Percentiles rank a stretch among this genome's conserved stretches.
Conservation (phyloP, 1,140 invertebrate species). For the Acromyrmex charruanus region DNA sequence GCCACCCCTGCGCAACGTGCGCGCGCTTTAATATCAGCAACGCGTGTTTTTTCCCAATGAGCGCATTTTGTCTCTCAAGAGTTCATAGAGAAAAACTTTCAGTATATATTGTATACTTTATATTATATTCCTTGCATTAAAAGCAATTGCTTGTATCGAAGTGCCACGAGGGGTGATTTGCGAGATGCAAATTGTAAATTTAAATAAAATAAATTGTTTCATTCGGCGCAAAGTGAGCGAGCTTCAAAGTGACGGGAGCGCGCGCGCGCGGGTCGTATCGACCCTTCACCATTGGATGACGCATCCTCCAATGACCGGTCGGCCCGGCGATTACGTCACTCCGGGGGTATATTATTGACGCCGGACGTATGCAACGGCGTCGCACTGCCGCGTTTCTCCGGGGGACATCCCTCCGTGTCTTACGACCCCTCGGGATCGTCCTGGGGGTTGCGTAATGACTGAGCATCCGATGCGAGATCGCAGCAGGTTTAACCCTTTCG, state of each 20-base stretch:
- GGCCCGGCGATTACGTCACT: conserved; percentile 83
- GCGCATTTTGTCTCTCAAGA: neutral
- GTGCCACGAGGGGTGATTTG: neutral
- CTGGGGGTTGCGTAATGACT: conserved; percentile 45
- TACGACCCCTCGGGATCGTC: neutral
- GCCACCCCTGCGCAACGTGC: conserved; percentile 39
- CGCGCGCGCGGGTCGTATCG: conserved; percentile 76
- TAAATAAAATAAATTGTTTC: neutral
- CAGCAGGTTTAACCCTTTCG: neutral
- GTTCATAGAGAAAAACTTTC: neutral
- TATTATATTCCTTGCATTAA: neutral
- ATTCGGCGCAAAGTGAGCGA: conserved; percentile 15
- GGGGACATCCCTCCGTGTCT: conserved; percentile 50
- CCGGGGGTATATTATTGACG: conserved; percentile 83
- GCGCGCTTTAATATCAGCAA: conserved; percentile 64
- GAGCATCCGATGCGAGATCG: conserved; percentile 8
- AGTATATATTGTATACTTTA: neutral
- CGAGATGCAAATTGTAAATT: neutral
- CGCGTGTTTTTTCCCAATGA: conserved; percentile 50
- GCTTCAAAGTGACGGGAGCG: conserved; percentile 47
- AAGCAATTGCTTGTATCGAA: too few species aligned
- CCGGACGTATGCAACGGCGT: conserved; percentile 76
- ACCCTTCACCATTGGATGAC: conserved; percentile 83
- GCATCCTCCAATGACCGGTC: conserved; percentile 85
- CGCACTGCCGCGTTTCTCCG: conserved; percentile 66